These are phyloP conservation scores for Tinamus major DNA, from an alignment of 2,797 vertebrate genomes.

Conservation along the genomic window DNA sequence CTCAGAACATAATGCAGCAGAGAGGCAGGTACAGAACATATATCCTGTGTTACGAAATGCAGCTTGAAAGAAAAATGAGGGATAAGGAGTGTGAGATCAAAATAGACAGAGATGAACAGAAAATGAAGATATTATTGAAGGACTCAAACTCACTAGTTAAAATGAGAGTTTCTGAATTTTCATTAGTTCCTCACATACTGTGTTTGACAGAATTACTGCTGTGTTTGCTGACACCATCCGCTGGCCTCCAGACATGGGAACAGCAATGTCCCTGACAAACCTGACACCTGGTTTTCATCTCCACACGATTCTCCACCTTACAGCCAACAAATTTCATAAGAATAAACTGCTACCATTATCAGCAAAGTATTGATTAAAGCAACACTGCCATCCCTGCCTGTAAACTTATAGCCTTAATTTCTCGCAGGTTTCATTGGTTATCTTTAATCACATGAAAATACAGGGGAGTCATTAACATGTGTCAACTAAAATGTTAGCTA, in stretches of 20 bases:
- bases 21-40: background rate
- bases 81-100: background rate
- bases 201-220: constrained; percentile 70
- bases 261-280: constrained; percentile 68
- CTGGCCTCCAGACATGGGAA: constrained; percentile 57
- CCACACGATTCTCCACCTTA: constrained; percentile 72
- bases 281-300: constrained; percentile 77
- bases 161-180: constrained; percentile 50
- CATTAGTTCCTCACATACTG: constrained; percentile 58
- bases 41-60: background rate
- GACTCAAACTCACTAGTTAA: background rate
- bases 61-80: background rate
- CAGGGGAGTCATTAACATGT: constrained; percentile 61
- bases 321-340: constrained; percentile 66
- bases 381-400: constrained; percentile 68
- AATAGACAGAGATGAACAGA: background rate
- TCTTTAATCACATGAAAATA: constrained; percentile 67
- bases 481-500: constrained; percentile 60
- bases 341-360: constrained; percentile 72
- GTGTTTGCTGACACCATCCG: constrained; percentile 62
- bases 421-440: constrained; percentile 70
- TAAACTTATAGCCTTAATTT: constrained; percentile 81
- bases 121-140: background rate
- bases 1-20: background rate
- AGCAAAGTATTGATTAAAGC: constrained; percentile 76